Evolutionary conservation across 2,113 vertebrate species (phyloP).

Genomic region (Diadophis punctatus): DNA sequence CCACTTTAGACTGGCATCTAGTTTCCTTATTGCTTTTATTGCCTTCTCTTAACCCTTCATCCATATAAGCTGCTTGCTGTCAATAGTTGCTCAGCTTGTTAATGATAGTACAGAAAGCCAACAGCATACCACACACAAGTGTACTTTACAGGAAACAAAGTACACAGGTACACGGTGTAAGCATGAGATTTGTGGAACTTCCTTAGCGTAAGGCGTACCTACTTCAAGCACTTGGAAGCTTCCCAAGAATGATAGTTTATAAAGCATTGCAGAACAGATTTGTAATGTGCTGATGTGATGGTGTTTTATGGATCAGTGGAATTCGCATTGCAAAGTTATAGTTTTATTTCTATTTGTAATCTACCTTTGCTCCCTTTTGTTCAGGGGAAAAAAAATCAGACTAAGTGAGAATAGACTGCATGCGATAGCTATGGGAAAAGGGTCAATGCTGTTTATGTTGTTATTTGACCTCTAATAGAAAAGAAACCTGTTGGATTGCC

Average conservation of each 20-base stretch:
- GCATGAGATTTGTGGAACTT: not conserved
- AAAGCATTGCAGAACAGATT: not conserved
- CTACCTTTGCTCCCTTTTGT: not conserved
- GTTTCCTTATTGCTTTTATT: conserved; percentile 14
- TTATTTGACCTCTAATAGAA: not conserved
- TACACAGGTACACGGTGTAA: not conserved
- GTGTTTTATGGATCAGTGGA: not conserved
- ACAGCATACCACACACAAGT: no score
- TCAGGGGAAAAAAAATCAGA: not conserved
- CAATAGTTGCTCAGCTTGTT: not conserved
- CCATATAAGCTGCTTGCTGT: not conserved
- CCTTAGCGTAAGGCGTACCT: not conserved
- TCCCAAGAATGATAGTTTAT: not conserved
- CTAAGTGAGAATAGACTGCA: not conserved
- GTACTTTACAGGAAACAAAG: not conserved
- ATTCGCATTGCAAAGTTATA: not conserved
- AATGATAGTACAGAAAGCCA: not conserved
- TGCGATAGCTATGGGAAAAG: not conserved
- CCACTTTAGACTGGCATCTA: not conserved
- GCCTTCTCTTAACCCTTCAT: not conserved
- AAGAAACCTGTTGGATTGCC: not conserved
- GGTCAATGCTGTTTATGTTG: not conserved
- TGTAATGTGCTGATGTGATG: not conserved
- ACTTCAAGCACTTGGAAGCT: not conserved
- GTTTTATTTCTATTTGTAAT: not conserved